Evolutionary conservation across 1,140 invertebrate species (phyloP).

Genomic region (Asbolus verrucosus): DNA sequence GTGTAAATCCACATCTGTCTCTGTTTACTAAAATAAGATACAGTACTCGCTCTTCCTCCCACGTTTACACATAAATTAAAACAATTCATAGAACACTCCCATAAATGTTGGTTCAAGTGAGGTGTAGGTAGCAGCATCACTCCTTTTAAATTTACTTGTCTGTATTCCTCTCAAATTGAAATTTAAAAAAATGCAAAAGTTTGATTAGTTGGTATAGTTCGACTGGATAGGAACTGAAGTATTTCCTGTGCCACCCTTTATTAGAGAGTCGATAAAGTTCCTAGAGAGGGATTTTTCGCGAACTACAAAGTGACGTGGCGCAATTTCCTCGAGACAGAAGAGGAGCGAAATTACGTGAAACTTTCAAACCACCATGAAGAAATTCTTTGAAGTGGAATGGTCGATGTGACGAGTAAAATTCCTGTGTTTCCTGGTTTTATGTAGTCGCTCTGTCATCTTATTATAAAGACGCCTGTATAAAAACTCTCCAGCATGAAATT

Average conservation of each 20-base stretch:
- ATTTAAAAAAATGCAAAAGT: not conserved
- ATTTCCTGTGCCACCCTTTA: not conserved
- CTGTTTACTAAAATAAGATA: no score
- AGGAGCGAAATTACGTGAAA: not conserved
- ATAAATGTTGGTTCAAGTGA: no score
- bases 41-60: no score
- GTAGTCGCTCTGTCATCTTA: not conserved
- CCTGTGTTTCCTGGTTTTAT: not conserved
- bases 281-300: no score
- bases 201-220: slow-evolving; percentile 1
- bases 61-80: no score
- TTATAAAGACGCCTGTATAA: not conserved
- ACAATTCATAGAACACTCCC: no score
- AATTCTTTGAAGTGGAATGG: not conserved
- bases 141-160: no score
- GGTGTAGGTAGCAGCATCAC: no score
- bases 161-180: not conserved
- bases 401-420: not conserved
- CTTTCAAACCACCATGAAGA: not conserved
- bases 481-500: slow-evolving; percentile 1
- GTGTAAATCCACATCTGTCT: no score
- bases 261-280: no score
- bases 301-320: not conserved
- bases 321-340: not conserved
- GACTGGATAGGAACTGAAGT: not conserved